Conservation (phyloP, 2,113 vertebrate genomes). For the Grammomys surdaster region DNA sequence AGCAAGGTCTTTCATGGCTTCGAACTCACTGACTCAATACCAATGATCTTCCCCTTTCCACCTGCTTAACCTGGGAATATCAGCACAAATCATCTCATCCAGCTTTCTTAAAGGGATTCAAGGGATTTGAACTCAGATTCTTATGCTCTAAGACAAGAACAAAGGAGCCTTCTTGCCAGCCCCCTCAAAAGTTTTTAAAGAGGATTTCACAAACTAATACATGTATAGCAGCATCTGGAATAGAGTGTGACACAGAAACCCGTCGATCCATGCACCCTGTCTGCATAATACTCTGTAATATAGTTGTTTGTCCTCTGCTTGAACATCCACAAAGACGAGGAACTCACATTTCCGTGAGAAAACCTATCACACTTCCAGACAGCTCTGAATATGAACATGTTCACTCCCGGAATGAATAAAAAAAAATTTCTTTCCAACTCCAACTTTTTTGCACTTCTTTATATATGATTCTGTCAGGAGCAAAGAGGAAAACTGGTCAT, state of each 20-base stretch:
- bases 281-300: background rate
- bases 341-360: constrained; percentile 36
- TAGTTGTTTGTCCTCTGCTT: background rate
- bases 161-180: background rate
- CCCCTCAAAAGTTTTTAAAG: background rate
- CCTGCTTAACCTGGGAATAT: background rate
- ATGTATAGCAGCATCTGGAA: background rate
- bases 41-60: too few species aligned
- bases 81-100: background rate
- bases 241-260: background rate
- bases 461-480: constrained; percentile 58
- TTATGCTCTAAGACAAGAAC: background rate
- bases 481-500: constrained; percentile 57
- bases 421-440: constrained; percentile 62
- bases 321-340: background rate
- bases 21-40: background rate
- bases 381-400: constrained; percentile 49
- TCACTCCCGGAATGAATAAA: constrained; percentile 46
- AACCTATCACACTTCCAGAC: constrained; percentile 14
- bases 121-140: background rate
- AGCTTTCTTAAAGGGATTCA: background rate
- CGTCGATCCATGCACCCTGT: background rate
- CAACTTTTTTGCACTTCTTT: constrained; percentile 63
- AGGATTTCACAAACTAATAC: constrained; percentile 23
- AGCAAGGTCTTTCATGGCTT: background rate